phyloP scores from a whole-genome alignment of 2,113 vertebrate genomes.

The Gorsachius goisagi region DNA sequence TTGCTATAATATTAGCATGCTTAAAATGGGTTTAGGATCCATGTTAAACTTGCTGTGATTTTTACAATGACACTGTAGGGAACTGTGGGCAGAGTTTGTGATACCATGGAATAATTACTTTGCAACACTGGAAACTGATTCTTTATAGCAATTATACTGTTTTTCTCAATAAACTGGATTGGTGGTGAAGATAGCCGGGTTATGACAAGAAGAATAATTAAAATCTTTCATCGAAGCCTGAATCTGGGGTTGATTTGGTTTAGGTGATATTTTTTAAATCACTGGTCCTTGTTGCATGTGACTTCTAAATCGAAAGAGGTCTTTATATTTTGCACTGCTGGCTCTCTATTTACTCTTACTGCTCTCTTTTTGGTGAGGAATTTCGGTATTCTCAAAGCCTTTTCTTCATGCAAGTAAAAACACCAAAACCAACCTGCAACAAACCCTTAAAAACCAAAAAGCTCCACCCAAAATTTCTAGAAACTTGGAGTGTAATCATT shows the following conservation, averaged over 20 bases:
- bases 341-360: neutral
- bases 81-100: neutral
- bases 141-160: neutral
- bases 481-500: neutral
- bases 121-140: neutral
- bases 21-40: neutral
- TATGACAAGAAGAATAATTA: neutral
- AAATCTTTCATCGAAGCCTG: neutral
- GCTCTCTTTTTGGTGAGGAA: neutral
- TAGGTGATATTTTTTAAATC: neutral
- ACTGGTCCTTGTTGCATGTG: too few species aligned
- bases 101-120: neutral
- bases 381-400: neutral
- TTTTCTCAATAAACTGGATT: neutral
- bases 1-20: too few species aligned
- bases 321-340: neutral
- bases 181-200: neutral
- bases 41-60: neutral
- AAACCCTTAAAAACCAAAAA: neutral
- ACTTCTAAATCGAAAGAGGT: accelerated
- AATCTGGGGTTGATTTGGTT: neutral
- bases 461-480: neutral
- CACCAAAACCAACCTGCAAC: neutral
- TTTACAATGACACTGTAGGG: neutral
- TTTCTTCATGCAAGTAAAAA: neutral